A percentile compares a stretch with the other conserved stretches of the same genome.
phyloP scores from a whole-genome alignment of 2,113 vertebrate species.

The Myotis brandtii region DNA sequence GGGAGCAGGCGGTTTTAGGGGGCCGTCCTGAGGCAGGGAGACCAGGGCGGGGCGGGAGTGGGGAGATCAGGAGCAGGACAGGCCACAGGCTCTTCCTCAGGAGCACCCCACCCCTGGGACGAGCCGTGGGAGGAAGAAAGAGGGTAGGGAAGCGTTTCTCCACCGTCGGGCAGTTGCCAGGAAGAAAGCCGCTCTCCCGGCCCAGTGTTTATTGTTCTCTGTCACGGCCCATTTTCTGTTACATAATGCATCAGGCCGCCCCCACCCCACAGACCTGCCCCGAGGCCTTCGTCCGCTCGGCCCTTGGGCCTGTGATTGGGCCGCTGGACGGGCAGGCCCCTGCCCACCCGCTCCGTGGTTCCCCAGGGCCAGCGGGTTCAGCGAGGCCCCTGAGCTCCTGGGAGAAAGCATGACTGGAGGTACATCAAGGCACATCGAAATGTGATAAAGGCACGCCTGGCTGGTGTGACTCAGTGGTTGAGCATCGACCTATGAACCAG shows the following conservation, averaged over 20 bases:
- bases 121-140: neutral
- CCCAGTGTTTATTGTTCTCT: constrained; percentile 81
- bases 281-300: constrained; percentile 16
- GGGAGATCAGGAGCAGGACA: accelerated
- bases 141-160: neutral
- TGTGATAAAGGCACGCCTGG: accelerated
- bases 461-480: too few species aligned
- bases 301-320: constrained; percentile 26
- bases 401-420: accelerated
- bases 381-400: neutral
- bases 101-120: neutral
- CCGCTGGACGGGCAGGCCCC: neutral
- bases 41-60: too few species aligned
- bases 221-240: constrained; percentile 69
- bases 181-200: neutral
- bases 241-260: constrained; percentile 68
- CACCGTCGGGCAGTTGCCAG: neutral
- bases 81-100: accelerated
- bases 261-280: constrained; percentile 37
- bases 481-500: too few species aligned
- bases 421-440: accelerated
- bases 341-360: neutral
- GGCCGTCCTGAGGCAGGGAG: neutral
- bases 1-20: neutral
- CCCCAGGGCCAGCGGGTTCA: accelerated